Conservation (phyloP, 2,113 vertebrate genomes). For the Rattus rattus region DNA sequence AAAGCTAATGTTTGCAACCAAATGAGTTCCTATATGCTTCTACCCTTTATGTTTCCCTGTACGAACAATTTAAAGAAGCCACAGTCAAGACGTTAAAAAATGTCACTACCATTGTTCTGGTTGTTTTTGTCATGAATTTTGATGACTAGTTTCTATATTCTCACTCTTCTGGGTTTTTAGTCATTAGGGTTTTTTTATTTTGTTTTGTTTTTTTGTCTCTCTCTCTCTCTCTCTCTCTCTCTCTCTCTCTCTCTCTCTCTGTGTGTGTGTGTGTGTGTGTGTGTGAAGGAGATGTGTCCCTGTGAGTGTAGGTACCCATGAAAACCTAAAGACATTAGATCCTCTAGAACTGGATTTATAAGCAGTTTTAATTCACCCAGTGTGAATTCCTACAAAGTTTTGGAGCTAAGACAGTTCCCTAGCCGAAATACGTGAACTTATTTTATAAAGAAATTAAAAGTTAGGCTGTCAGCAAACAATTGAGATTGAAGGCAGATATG, state of each 20-base stretch:
- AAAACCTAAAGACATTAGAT: background rate
- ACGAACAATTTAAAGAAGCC: background rate
- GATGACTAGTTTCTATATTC: background rate
- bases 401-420: background rate
- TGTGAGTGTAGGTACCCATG: no score
- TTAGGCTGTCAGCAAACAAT: background rate
- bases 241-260: no score
- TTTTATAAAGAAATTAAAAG: constrained; percentile 16
- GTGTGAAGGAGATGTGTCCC: background rate
- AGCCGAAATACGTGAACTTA: background rate
- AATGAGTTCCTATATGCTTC: background rate
- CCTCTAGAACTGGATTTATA: background rate
- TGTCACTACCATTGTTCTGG: background rate
- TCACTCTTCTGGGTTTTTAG: background rate
- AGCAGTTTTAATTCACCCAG: background rate
- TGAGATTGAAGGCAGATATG: background rate
- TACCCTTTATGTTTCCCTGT: background rate
- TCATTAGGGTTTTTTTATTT: background rate
- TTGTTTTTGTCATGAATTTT: background rate
- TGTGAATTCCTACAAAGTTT: background rate
- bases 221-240: no score
- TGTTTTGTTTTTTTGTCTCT: background rate
- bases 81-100: background rate
- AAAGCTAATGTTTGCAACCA: background rate
- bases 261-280: background rate